Evolutionary conservation across 2,113 vertebrate genomes (phyloP), one percentile per base, ranked within the genome.

Genomic region (Electrona antarctica): DNA sequence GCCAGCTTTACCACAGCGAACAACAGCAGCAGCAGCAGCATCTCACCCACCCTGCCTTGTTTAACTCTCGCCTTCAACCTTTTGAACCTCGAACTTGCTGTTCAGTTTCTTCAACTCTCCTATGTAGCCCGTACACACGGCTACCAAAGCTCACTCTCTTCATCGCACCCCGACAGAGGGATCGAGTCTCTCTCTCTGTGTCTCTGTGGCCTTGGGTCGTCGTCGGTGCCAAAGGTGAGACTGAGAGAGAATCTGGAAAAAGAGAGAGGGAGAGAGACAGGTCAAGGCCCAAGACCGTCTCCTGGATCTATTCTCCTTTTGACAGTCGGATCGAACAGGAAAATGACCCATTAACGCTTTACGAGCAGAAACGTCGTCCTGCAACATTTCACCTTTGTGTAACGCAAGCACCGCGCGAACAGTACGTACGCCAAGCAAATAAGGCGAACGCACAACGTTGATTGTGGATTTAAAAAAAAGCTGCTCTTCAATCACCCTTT

Each of bases 31-130:
- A 77, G 63, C 86, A 47, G 60, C 78, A 85, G 78, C 78, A 83
- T 87, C 73, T 81, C 77, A 74, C 86, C 73, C 86, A 86, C 84
- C 78, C 87, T 85, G 86, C 88, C 88, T 90, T 89, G 80, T 75
- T 86, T 86, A 54, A 74, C 11, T 12, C 57, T 81, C 69, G 81
- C 85, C 85, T 89, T 88, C 49, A 28, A 72, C 67, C 82, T 80
- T 68, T 58, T 63, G 80, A 83, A 85, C 89, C 89, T 85, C 87
- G 80, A 41, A 67, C 79, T 77, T 41, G 65, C 78, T 76, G 82
- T 71, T 74, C 86, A 89, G 89, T 86, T 83, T 83, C 89, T 78
- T 86, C 83, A 83, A 79, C 73, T 80, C 73, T 55, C 68, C 68
- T 64, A 76, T 71, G 76, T 65, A 64, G 85, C 80, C 74, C 11